These are phyloP conservation scores for Melitaea cinxia DNA, from an alignment of 1,140 invertebrate species.

Conservation along the genomic window DNA sequence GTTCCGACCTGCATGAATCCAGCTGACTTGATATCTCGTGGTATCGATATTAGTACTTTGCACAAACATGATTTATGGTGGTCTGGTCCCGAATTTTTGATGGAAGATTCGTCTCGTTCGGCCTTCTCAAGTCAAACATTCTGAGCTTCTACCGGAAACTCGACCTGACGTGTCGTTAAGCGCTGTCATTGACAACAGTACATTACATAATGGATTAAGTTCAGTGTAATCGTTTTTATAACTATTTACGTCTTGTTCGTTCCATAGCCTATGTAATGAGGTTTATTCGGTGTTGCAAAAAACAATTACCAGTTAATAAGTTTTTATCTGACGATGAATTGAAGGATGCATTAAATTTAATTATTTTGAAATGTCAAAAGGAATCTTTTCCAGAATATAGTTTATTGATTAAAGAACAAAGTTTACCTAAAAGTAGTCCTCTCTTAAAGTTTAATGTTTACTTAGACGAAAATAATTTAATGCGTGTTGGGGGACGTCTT, in stretches of 20 bases:
- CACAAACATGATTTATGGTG: slow-evolving; percentile 29
- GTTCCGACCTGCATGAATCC: slow-evolving; percentile 33
- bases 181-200: neutral
- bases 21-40: slow-evolving; percentile 36
- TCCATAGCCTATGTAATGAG: slow-evolving; percentile 31
- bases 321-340: too few relatives aligned
- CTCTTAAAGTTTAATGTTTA: slow-evolving; percentile 25
- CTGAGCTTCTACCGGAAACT: neutral
- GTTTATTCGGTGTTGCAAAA: slow-evolving; percentile 33
- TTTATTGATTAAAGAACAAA: slow-evolving; percentile 2
- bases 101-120: slow-evolving; percentile 5
- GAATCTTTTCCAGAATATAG: slow-evolving; percentile 18
- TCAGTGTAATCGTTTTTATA: slow-evolving; percentile 39
- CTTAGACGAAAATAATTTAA: slow-evolving; percentile 26
- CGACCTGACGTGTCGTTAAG: neutral
- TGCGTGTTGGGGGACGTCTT: slow-evolving; percentile 34
- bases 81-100: slow-evolving; percentile 27
- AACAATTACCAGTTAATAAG: too few relatives aligned
- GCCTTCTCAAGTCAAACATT: neutral
- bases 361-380: slow-evolving; percentile 1
- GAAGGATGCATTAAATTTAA: slow-evolving; percentile 9
- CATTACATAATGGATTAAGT: slow-evolving; percentile 19
- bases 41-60: slow-evolving; percentile 14
- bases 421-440: slow-evolving; percentile 18
- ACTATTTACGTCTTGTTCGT: slow-evolving; percentile 30